Evolutionary conservation across 2,888 invertebrate genomes (phyloP).

Genomic region (Perithous albicinctus): DNA sequence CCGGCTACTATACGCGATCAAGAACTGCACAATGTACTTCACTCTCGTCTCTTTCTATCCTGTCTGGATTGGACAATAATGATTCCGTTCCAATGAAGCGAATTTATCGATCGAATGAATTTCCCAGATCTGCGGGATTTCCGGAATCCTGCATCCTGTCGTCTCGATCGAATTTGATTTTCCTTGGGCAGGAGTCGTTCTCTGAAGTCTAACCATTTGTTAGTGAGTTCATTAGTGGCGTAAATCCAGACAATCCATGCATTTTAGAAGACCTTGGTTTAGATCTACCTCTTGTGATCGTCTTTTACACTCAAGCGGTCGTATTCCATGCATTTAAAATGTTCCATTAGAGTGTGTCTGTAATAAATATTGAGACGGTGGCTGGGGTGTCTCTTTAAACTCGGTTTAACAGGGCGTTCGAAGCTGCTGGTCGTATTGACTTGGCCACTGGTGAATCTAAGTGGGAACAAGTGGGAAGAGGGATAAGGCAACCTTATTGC

Average conservation of each 20-base stretch:
- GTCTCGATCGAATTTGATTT: constrained; percentile 39
- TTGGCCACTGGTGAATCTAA: constrained; percentile 38
- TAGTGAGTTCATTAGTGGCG: constrained; percentile 47
- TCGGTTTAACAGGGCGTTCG: constrained; percentile 67
- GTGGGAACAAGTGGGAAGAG: constrained; percentile 23
- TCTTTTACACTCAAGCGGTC: constrained; percentile 61
- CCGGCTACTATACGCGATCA: neutral
- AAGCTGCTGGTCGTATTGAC: constrained; percentile 35
- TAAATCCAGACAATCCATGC: constrained; percentile 39
- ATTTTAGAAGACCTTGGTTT: constrained; percentile 9
- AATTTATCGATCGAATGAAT: constrained; percentile 52
- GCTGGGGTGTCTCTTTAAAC: constrained; percentile 71
- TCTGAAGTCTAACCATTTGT: constrained; percentile 10
- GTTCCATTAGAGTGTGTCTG: constrained; percentile 82
- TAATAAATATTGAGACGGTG: constrained; percentile 79
- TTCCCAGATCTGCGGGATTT: constrained; percentile 20
- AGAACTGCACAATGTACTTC: neutral
- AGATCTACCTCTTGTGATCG: constrained; percentile 4
- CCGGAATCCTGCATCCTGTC: constrained; percentile 18
- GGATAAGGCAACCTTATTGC: constrained; percentile 34
- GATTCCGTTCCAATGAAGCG: constrained; percentile 57
- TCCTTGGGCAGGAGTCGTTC: neutral
- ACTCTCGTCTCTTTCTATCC: neutral
- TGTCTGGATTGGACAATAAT: constrained; percentile 38
- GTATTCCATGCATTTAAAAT: constrained; percentile 83